These are phyloP conservation scores for Gracilinanus agilis DNA, from an alignment of 2,113 vertebrate genomes.

Conservation along the genomic window DNA sequence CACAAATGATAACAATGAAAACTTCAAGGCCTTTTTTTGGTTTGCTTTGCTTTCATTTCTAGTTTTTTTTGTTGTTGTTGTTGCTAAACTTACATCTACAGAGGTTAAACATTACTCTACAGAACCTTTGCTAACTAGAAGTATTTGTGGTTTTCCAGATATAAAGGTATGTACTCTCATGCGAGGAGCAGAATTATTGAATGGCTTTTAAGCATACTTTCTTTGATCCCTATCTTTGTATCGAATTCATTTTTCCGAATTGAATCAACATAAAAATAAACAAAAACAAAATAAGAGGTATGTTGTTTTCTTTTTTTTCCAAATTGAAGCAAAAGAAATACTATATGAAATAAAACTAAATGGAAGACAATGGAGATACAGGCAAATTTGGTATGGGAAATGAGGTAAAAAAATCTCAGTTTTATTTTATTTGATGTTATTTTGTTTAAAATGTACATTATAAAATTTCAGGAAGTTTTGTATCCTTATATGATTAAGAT, in stretches of 20 bases:
- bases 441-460: not conserved
- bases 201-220: not conserved
- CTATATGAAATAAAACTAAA: not conserved
- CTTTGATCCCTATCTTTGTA: not conserved
- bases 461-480: not conserved
- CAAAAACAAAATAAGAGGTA: not conserved
- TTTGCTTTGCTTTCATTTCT: not conserved
- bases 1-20: not conserved
- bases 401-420: not conserved
- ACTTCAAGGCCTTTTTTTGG: not conserved
- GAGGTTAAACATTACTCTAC: not conserved
- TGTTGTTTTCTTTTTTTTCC: not conserved
- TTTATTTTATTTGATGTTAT: not conserved
- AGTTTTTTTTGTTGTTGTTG: not conserved
- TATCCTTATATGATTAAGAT: not conserved
- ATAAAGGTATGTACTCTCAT: too few relatives aligned
- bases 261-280: not conserved
- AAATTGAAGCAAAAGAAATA: not conserved
- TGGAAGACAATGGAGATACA: not conserved
- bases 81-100: not conserved
- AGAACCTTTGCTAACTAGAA: not conserved
- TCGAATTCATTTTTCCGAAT: not conserved
- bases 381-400: not conserved
- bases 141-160: not conserved
- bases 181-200: not conserved